Evolutionary conservation across 2,113 vertebrate species (phyloP).

Genomic region (Illadopsis cleaveri): DNA sequence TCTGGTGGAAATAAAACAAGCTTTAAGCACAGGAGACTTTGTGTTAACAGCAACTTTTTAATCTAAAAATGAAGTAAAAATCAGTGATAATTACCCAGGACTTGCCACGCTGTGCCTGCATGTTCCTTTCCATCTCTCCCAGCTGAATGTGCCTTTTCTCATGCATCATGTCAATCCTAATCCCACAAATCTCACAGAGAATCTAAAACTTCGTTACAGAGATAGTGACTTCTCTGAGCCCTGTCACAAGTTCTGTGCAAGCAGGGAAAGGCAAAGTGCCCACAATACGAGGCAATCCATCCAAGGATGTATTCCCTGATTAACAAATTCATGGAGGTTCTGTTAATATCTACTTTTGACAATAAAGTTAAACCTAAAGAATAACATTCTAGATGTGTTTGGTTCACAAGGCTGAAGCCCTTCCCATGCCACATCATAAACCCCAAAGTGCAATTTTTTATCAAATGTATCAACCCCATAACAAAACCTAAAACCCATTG

Average conservation of each 20-base stretch:
- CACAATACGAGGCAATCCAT: rapidly evolving
- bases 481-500: not conserved
- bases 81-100: not conserved
- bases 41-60: not conserved
- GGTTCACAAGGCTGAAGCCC: not conserved
- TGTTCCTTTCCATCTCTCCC: not conserved
- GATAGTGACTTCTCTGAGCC: not conserved
- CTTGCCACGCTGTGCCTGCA: not conserved
- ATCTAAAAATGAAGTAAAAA: not conserved
- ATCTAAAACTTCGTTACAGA: not conserved
- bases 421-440: not conserved
- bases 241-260: not conserved
- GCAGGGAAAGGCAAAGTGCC: not conserved
- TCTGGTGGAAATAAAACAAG: not conserved
- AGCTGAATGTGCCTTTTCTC: not conserved
- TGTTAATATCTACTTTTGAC: not conserved
- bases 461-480: not conserved
- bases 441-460: not conserved
- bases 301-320: not conserved
- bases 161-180: not conserved
- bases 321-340: not conserved
- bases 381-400: not conserved
- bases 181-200: not conserved
- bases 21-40: not conserved
- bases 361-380: not conserved